A percentile compares a stretch with the other conserved stretches of the same genome.
Evolutionary conservation across 2,113 vertebrate species (phyloP).

Genomic region (Panthera tigris): DNA sequence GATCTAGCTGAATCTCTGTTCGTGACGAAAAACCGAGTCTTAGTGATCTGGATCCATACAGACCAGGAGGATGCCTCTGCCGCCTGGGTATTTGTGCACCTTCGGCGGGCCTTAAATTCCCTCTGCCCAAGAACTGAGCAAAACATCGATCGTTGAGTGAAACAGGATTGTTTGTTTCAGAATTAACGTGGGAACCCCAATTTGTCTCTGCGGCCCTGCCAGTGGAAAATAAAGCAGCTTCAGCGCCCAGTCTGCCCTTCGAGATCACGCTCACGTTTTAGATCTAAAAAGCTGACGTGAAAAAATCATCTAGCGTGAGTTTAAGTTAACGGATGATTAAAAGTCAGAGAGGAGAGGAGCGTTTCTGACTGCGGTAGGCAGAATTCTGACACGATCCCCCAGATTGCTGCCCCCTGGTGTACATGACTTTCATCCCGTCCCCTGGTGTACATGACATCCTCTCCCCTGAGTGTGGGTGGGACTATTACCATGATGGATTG

Average conservation of each 20-base stretch:
- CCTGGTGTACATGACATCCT: accelerated
- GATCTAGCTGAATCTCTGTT: background rate
- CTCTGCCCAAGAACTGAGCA: background rate
- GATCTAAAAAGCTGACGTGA: background rate
- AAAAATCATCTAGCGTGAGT: background rate
- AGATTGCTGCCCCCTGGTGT: background rate
- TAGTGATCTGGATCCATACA: background rate
- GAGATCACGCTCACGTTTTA: background rate
- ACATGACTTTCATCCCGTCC: accelerated
- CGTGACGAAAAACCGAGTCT: background rate
- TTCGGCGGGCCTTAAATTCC: background rate
- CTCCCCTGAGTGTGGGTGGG: no score
- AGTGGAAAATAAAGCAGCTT: background rate
- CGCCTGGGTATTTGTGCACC: background rate
- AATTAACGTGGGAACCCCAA: background rate
- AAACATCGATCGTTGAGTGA: background rate
- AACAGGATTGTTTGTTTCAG: background rate
- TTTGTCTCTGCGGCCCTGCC: background rate
- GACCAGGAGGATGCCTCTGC: background rate
- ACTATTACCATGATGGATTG: background rate
- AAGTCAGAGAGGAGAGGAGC: background rate
- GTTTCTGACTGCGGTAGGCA: background rate
- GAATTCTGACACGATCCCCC: background rate
- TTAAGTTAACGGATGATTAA: background rate
- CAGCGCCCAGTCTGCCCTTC: accelerated